A percentile compares a stretch with the other conserved stretches of the same genome.
Conservation (phyloP, 2,113 vertebrate species). For the Coreoperca whiteheadi region DNA sequence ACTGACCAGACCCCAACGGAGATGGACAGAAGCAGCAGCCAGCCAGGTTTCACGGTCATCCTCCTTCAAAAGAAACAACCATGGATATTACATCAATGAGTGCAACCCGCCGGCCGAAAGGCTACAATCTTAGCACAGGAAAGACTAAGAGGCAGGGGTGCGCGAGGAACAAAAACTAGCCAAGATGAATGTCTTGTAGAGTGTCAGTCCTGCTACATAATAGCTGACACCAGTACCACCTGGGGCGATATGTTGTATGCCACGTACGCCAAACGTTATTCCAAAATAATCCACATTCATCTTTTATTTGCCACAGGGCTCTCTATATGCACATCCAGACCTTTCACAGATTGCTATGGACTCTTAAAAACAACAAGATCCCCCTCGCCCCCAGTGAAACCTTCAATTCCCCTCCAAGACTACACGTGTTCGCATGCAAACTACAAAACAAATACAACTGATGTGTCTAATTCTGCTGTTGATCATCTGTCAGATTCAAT, state of each 20-base stretch:
- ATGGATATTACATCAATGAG: not conserved
- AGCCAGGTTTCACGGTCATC: slow-evolving; percentile 68
- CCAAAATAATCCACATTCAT: no score
- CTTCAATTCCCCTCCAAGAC: no score
- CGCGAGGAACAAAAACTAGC: not conserved
- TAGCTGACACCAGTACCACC: no score
- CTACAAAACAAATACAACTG: not conserved
- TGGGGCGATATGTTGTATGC: not conserved
- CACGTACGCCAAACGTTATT: not conserved
- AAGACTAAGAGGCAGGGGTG: not conserved
- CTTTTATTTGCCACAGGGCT: not conserved
- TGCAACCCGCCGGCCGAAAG: not conserved
- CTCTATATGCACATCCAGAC: not conserved
- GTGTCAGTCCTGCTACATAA: not conserved
- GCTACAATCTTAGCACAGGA: not conserved
- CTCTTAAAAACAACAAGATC: not conserved
- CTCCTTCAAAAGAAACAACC: slow-evolving; percentile 45
- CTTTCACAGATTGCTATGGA: no score
- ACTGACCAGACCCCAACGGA: slow-evolving; percentile 72
- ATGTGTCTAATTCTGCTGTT: not conserved
- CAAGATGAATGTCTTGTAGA: not conserved
- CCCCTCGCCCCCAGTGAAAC: no score
- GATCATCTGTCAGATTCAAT: no score
- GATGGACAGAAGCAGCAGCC: slow-evolving; percentile 76
- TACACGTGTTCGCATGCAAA: not conserved